Percentiles rank a stretch among this genome's conserved stretches.
These are phyloP conservation scores for Cancer borealis DNA, from an alignment of 2,888 invertebrate species.

Conservation along the genomic window DNA sequence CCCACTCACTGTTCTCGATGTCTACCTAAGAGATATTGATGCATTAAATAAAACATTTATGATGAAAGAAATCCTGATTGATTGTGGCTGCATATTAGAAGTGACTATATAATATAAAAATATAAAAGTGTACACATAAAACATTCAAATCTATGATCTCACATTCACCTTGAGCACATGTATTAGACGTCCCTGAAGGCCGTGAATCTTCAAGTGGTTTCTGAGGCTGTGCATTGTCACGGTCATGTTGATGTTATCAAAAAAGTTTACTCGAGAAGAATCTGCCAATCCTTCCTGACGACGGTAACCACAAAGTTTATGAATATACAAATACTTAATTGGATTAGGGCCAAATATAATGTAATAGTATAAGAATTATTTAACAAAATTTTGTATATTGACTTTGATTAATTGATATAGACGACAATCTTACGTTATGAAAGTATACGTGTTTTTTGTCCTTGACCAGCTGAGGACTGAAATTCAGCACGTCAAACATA, in stretches of 20 bases:
- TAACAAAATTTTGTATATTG: neutral
- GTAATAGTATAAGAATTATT: neutral
- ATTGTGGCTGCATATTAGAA: neutral
- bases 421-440: constrained; percentile 50
- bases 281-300: constrained; percentile 52
- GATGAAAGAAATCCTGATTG: no score
- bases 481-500: constrained; percentile 70
- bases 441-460: constrained; percentile 48
- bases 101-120: neutral
- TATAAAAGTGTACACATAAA: neutral
- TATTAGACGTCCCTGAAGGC: constrained; percentile 41
- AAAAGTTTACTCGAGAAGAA: neutral
- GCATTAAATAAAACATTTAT: neutral
- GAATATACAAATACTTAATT: no score
- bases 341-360: neutral
- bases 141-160: neutral
- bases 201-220: neutral
- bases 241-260: constrained; percentile 37
- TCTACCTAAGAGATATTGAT: constrained; percentile 25
- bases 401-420: neutral
- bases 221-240: constrained; percentile 44
- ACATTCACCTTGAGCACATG: constrained; percentile 57
- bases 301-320: neutral
- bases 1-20: constrained; percentile 58
- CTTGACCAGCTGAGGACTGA: neutral